Evolutionary conservation across 1,140 invertebrate genomes (phyloP), one percentile per base, ranked within the genome.

Genomic region (Cepaea nemoralis): DNA sequence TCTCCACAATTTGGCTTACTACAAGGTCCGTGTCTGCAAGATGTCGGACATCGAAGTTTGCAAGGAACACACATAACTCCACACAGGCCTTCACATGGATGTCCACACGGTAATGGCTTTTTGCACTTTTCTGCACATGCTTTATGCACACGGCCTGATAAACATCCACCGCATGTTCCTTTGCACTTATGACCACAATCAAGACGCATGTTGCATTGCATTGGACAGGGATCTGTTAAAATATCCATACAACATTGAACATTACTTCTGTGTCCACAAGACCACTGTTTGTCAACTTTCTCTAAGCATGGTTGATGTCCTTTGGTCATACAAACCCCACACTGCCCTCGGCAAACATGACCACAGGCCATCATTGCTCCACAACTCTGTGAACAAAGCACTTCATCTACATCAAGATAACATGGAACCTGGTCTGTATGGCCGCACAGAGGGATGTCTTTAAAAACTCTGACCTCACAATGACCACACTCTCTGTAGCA

Each of bases 131-230:
- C 55, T 6, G 14, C 22, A 63, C 77, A 78, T n/a, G 77, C 24
- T 48, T n/a, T 67, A 63, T 78, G 77, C 8, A 78, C 77, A 12
- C 77, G 59, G 31, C 77, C 77, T 45, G 27, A 45, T 24, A 78
- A 27, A 73, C 78, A 80, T 37, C 69, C 78, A 71, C 78, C 78
- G 59, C 78, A 80, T 35, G 69, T 80, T 37, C 69, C 67, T 80
- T 50, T 80, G 48, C 78, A 80, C 39, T 33, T 67, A 63, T 78
- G 77, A 2, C 66, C 59, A 78, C 77, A 78, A n/a, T 69, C 55
- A 33, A 73, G 48, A 50, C 22, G 55, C 24, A 6, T 16, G 12
- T 27, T 39, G 39, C 78, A 80, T 63, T 71, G 55, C 50, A 35
- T 42, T 33, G 78, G 66, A 73, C 78, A 80, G 1, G 78, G 78